phyloP scores from a whole-genome alignment of 2,888 invertebrate genomes.

The Magallana nippona region DNA sequence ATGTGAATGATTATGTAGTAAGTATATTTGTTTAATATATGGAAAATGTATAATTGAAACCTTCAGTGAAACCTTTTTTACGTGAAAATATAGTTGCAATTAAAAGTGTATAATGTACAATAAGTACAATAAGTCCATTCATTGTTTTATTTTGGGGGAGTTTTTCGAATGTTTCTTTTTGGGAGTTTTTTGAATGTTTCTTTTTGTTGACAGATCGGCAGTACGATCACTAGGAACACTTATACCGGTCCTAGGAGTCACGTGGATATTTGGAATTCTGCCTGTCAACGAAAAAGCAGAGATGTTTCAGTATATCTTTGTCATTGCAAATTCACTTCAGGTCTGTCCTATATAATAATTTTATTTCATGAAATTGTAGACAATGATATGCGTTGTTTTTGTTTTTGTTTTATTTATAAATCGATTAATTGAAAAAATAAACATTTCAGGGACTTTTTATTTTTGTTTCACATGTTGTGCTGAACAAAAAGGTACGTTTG shows the following conservation, averaged over 20 bases:
- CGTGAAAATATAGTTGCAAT: no score
- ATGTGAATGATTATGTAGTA: no score
- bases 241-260: not conserved
- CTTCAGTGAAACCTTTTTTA: no score
- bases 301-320: not conserved
- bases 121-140: no score
- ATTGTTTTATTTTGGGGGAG: not conserved
- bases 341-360: not conserved
- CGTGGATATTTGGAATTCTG: not conserved
- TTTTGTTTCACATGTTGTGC: not conserved
- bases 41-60: no score
- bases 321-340: not conserved
- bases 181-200: not conserved
- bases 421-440: no score
- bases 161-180: not conserved
- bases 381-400: not conserved
- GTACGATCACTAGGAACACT: not conserved
- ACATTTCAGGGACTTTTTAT: conserved; percentile 4
- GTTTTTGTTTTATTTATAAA: no score
- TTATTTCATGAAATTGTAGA: not conserved
- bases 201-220: not conserved
- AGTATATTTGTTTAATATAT: no score
- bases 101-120: no score
- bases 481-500: not conserved
- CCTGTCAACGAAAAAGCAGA: not conserved